phyloP scores from a whole-genome alignment of 2,113 vertebrate genomes.

The mouse (Mus musculus) region DNA sequence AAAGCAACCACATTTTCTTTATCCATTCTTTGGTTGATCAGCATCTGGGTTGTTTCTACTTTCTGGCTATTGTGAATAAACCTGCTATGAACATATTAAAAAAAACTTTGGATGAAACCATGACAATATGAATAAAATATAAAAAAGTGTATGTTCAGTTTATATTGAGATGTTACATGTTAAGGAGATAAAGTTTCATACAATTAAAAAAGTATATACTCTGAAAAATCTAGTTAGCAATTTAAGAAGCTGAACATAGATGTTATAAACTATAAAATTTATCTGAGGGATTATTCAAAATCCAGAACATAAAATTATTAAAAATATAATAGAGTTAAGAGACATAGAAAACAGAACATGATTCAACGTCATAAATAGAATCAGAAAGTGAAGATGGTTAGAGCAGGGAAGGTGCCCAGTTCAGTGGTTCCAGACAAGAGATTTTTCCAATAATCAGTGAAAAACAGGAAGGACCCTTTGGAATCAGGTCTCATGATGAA shows the following conservation, averaged over 20 bases:
- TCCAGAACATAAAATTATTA: not conserved
- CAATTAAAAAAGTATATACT: conserved; percentile 25
- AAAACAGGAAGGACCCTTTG: not conserved
- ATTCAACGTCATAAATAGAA: conserved; percentile 9
- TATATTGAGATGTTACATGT: not conserved
- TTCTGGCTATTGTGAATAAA: too few relatives aligned
- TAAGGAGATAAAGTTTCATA: not conserved
- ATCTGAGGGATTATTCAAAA: not conserved
- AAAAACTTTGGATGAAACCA: not conserved
- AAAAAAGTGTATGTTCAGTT: conserved; percentile 12
- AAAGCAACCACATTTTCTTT: too few relatives aligned
- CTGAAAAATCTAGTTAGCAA: conserved; percentile 10
- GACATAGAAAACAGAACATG: not conserved
- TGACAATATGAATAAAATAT: not conserved
- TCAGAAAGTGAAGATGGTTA: not conserved
- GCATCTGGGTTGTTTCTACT: too few relatives aligned
- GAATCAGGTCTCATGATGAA: not conserved
- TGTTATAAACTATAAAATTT: conserved; percentile 2
- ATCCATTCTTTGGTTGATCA: too few relatives aligned
- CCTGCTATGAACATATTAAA: too few relatives aligned
- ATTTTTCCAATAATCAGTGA: conserved; percentile 12
- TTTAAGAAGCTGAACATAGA: not conserved
- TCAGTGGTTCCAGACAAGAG: not conserved
- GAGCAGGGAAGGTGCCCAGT: not conserved
- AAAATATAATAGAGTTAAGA: conserved; percentile 24